phyloP scores from a whole-genome alignment of 2,888 invertebrate genomes.

The Stegophylla sp. region DNA sequence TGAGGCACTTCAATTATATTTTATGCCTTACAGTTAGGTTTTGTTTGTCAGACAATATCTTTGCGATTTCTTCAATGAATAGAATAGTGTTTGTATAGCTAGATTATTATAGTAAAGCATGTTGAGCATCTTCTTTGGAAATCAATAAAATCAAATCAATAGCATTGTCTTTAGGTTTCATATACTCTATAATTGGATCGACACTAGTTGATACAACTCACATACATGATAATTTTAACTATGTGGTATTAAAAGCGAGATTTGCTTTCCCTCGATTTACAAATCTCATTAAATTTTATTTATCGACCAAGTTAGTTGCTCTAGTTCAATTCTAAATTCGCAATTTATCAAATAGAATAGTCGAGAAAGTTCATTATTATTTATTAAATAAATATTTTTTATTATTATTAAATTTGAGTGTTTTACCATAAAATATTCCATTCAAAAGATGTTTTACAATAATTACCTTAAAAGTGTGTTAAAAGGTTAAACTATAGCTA shows the following conservation, averaged over 20 bases:
- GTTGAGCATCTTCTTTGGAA: background rate
- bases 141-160: background rate
- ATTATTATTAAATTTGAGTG: background rate
- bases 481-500: too few relatives aligned
- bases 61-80: background rate
- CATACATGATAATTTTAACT: background rate
- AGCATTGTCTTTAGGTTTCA: conserved; percentile 9
- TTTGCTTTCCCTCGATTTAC: conserved; percentile 17
- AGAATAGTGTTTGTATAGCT: too few relatives aligned
- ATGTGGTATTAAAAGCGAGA: background rate
- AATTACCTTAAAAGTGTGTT: background rate
- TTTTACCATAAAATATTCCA: background rate
- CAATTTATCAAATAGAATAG: background rate
- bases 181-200: conserved; percentile 8
- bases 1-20: background rate
- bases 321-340: background rate
- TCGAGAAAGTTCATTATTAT: background rate
- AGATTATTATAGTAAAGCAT: background rate
- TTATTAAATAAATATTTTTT: background rate
- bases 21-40: background rate
- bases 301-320: background rate
- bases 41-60: background rate
- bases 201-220: background rate
- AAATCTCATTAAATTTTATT: background rate
- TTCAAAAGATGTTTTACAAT: background rate